Percentiles rank a stretch among this genome's conserved stretches.
These are phyloP conservation scores for Philereme transversata DNA, from an alignment of 2,888 invertebrate species.

Conservation along the genomic window DNA sequence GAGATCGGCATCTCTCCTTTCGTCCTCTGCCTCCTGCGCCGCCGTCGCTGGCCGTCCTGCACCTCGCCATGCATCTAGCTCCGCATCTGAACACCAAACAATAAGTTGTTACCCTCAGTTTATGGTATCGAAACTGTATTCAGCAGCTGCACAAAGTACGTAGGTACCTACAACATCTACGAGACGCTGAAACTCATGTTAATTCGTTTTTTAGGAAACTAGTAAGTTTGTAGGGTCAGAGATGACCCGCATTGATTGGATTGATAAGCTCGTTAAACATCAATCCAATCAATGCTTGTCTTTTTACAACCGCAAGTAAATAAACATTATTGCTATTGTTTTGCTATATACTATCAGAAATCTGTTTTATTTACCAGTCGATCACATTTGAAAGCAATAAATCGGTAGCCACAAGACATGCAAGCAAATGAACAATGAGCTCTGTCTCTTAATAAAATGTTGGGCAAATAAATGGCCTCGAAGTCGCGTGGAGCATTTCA, in stretches of 20 bases:
- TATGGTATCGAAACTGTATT: too few species aligned
- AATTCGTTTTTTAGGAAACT: too few species aligned
- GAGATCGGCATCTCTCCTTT: conserved; percentile 87
- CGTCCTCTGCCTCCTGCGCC: conserved; percentile 88
- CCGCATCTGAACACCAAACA: conserved; percentile 63
- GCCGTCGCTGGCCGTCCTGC: conserved; percentile 80
- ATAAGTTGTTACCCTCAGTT: neutral
- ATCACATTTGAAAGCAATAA: conserved; percentile 21
- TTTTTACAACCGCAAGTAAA: too few species aligned
- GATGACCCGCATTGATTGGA: too few species aligned
- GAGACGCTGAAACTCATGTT: too few species aligned
- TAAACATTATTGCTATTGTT: too few species aligned
- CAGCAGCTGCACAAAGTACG: too few species aligned
- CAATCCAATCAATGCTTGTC: too few species aligned
- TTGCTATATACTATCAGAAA: too few species aligned
- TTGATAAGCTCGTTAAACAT: too few species aligned
- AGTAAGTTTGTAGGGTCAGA: too few species aligned
- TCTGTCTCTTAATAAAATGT: conserved; percentile 32
- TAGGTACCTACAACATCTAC: too few species aligned
- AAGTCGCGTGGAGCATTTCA: conserved; percentile 42
- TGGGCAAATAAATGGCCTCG: conserved; percentile 35
- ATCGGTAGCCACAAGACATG: conserved; percentile 20
- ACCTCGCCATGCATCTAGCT: conserved; percentile 74
- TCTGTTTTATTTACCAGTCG: conserved; percentile 1
- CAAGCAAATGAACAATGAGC: conserved; percentile 23